Conservation (phyloP, 2,888 invertebrate genomes). For the Sepioteuthis lessoniana region DNA sequence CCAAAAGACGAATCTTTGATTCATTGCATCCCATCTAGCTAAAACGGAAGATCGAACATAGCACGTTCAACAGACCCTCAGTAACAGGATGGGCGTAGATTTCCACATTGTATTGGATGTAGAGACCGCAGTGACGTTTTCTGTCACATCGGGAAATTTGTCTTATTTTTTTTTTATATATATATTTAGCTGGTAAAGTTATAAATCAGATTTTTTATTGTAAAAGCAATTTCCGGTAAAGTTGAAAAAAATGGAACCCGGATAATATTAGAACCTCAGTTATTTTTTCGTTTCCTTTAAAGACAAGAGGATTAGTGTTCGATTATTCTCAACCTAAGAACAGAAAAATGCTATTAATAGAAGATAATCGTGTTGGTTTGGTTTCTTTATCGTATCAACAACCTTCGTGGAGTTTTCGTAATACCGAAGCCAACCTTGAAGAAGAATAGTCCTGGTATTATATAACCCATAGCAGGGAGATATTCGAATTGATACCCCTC, state of each 20-base stretch:
- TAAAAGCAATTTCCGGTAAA: neutral
- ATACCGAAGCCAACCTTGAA: no score
- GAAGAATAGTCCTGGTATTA: no score
- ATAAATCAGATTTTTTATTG: no score
- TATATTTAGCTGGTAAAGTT: no score
- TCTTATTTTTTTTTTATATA: no score
- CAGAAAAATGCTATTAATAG: neutral
- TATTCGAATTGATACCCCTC: no score
- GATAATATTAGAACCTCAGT: neutral
- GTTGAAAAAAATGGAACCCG: neutral
- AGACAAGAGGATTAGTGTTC: neutral
- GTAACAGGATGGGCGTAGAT: neutral
- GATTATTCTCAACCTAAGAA: neutral
- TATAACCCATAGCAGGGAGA: no score
- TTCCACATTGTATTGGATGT: neutral
- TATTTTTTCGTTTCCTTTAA: neutral
- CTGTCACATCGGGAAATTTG: no score
- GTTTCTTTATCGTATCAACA: no score
- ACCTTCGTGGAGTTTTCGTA: no score
- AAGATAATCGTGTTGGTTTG: no score
- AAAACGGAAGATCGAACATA: neutral
- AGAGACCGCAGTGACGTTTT: neutral
- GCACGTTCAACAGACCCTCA: neutral
- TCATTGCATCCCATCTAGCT: neutral
- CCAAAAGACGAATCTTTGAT: neutral